These are phyloP conservation scores for Alligator sinensis DNA, from an alignment of 2,113 vertebrate genomes.

Conservation along the genomic window DNA sequence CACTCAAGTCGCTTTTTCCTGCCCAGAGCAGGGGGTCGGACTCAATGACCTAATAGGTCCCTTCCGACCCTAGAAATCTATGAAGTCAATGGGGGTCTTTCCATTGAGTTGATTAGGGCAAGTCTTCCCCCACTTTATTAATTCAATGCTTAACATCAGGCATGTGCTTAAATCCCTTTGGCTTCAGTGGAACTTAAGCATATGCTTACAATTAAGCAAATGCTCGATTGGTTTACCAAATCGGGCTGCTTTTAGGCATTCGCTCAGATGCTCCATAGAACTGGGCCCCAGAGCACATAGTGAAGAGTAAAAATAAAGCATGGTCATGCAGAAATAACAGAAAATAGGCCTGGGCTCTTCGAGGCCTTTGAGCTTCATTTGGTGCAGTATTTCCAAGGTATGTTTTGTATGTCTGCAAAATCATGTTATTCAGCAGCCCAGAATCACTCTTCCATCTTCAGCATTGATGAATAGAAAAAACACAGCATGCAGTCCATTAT, in stretches of 20 bases:
- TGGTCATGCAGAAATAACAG: neutral
- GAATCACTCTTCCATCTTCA: neutral
- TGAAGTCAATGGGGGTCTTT: neutral
- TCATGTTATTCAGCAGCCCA: conserved; percentile 24
- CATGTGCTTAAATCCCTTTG: neutral
- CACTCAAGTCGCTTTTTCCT: too few species aligned
- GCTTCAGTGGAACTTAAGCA: conserved; percentile 1
- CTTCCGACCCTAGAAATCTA: too few species aligned
- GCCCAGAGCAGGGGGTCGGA: too few species aligned
- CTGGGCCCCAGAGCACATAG: neutral
- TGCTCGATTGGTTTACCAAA: conserved; percentile 6
- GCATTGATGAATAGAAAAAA: conserved; percentile 1
- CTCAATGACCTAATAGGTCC: too few species aligned
- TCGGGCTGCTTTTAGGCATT: neutral
- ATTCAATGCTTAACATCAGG: conserved; percentile 13
- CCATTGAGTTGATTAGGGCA: neutral
- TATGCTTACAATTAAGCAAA: neutral
- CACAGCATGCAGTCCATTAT: conserved; percentile 34
- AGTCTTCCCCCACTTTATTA: neutral
- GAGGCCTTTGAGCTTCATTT: conserved; percentile 37
- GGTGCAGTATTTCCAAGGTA: conserved; percentile 41
- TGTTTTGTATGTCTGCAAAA: conserved; percentile 57
- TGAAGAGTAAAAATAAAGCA: conserved; percentile 32
- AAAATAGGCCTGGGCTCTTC: conserved; percentile 11
- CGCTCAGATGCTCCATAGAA: accelerated